Conservation (phyloP, 2,113 vertebrate genomes). For the Heloderma charlesbogerti region DNA sequence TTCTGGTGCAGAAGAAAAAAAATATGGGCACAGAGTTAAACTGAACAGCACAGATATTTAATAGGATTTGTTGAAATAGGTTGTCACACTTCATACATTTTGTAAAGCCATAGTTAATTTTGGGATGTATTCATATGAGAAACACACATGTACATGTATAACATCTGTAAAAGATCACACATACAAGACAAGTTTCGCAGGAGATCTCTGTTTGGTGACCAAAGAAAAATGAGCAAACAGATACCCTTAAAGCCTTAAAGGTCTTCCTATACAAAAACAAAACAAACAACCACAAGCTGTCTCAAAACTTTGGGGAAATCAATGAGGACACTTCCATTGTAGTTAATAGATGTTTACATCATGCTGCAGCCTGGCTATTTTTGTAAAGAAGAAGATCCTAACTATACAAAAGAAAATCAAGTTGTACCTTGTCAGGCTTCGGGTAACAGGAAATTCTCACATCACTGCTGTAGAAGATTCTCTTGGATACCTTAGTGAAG, state of each 20-base stretch:
- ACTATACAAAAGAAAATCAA: slow-evolving; percentile 69
- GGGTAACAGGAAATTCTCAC: slow-evolving; percentile 80
- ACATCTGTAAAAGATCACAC: slow-evolving; percentile 52
- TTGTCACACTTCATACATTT: slow-evolving; percentile 44
- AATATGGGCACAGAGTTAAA: slow-evolving; percentile 31
- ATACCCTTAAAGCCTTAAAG: neutral
- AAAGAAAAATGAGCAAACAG: slow-evolving; percentile 36
- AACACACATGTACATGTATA: neutral
- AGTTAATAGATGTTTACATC: slow-evolving; percentile 13
- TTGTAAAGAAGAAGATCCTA: slow-evolving; percentile 18
- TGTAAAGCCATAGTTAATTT: slow-evolving; percentile 42
- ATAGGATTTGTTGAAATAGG: slow-evolving; percentile 39
- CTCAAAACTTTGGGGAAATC: slow-evolving; percentile 9
- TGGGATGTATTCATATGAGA: neutral
- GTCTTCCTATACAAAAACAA: slow-evolving; percentile 28
- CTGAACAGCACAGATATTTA: slow-evolving; percentile 17
- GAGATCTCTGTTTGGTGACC: slow-evolving; percentile 42
- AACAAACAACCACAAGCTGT: neutral
- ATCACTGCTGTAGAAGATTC: slow-evolving; percentile 87
- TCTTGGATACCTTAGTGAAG: slow-evolving; percentile 85
- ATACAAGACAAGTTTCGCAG: neutral
- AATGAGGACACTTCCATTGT: neutral
- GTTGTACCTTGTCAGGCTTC: slow-evolving; percentile 81
- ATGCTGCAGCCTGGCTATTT: neutral
- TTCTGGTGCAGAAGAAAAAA: slow-evolving; percentile 49